Conservation (phyloP, 2,113 vertebrate species). For the Melanotaenia duboulayi region DNA sequence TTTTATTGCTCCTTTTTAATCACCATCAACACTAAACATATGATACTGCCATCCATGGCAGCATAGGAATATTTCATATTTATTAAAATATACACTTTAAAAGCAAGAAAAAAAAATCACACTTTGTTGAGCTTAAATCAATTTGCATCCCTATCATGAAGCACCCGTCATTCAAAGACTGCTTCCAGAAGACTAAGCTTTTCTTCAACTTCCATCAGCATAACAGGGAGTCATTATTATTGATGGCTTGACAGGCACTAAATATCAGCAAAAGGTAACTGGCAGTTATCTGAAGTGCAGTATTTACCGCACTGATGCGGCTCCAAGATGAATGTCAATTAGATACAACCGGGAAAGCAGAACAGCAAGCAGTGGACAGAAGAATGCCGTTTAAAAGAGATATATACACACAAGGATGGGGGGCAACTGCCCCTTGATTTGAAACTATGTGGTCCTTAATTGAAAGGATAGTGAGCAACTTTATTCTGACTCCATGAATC, state of each 20-base stretch:
- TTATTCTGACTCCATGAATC: constrained; percentile 37
- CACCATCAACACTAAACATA: too few species aligned
- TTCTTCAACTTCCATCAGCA: constrained; percentile 33
- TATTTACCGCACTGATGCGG: constrained; percentile 50
- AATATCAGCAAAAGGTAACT: constrained; percentile 64
- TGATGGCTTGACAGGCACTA: constrained; percentile 57
- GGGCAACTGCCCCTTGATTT: constrained; percentile 28
- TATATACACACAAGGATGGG: not conserved
- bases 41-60: too few species aligned
- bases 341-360: constrained; percentile 1
- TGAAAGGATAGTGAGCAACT: constrained; percentile 64
- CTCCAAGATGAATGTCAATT: constrained; percentile 38
- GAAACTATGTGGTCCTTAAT: constrained; percentile 55
- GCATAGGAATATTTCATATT: too few species aligned
- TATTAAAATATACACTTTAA: too few species aligned
- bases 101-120: constrained; percentile 7
- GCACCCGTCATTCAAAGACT: constrained; percentile 32
- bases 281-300: constrained; percentile 56
- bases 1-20: too few species aligned
- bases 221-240: constrained; percentile 51
- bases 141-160: constrained; percentile 45
- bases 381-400: constrained; percentile 45
- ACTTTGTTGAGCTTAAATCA: constrained; percentile 14
- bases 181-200: constrained; percentile 31
- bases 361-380: constrained; percentile 30